These are phyloP conservation scores for Pilophorus perplexus DNA, from an alignment of 2,888 invertebrate genomes.

Conservation along the genomic window DNA sequence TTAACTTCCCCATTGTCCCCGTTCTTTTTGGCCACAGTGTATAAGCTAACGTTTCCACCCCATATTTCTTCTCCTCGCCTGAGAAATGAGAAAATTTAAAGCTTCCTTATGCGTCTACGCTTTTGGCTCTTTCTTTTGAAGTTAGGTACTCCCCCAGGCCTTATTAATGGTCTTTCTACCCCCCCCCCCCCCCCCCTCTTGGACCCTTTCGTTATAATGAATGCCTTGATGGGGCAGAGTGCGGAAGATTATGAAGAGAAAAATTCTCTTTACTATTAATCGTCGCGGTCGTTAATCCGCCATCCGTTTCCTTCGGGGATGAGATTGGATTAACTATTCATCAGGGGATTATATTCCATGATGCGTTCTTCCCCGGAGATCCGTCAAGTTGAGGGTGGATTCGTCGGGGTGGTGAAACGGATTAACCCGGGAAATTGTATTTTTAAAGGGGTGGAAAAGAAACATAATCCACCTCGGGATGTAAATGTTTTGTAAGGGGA, in stretches of 20 bases:
- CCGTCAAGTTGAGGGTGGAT: not conserved
- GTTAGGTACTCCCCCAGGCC: not conserved
- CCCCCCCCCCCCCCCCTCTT: too few relatives aligned
- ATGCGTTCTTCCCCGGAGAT: not conserved
- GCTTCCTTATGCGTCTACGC: not conserved
- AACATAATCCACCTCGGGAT: too few relatives aligned
- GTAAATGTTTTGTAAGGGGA: too few relatives aligned
- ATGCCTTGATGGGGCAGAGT: not conserved
- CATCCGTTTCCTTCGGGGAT: conserved; percentile 1
- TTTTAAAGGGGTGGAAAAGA: too few relatives aligned
- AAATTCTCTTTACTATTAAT: conserved; percentile 9
- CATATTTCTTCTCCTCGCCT: too few relatives aligned
- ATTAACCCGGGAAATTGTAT: conserved; percentile 2
- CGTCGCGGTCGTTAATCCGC: conserved; percentile 13
- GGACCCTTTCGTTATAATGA: too few relatives aligned
- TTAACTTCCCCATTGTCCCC: too few relatives aligned
- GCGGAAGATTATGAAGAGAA: conserved; percentile 2
- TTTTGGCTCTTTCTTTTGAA: too few relatives aligned
- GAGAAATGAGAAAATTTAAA: not conserved
- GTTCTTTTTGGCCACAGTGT: too few relatives aligned
- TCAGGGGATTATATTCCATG: not conserved
- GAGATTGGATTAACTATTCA: conserved; percentile 5
- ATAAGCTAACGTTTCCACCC: too few relatives aligned
- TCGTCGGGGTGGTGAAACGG: not conserved
- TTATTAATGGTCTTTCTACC: not conserved